A percentile compares a stretch with the other conserved stretches of the same genome.
Evolutionary conservation across 1,140 invertebrate species (phyloP).

Genomic region (Bombyx mandarina): DNA sequence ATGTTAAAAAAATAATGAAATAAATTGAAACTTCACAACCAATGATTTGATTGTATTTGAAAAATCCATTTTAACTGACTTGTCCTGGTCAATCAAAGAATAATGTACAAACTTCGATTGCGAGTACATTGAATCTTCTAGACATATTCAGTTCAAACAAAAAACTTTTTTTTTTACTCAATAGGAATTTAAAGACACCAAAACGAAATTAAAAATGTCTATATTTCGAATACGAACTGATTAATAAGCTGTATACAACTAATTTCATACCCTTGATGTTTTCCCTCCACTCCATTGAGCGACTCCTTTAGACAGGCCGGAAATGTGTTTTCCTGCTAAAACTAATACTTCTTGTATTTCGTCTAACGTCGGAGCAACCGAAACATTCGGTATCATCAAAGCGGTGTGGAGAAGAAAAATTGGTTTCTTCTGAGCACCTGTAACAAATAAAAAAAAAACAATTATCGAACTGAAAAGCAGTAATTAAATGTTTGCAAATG

Average conservation of each 20-base stretch:
- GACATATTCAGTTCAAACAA: too few species aligned
- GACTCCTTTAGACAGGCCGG: slow-evolving; percentile 90
- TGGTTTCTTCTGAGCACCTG: slow-evolving; percentile 52
- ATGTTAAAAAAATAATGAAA: too few species aligned
- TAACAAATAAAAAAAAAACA: slow-evolving; percentile 15
- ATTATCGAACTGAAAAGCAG: neutral
- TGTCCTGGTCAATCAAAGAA: too few species aligned
- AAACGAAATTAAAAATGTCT: too few species aligned
- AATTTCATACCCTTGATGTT: slow-evolving; percentile 47
- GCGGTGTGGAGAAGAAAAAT: slow-evolving; percentile 86
- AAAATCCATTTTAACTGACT: too few species aligned
- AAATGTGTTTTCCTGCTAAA: slow-evolving; percentile 86
- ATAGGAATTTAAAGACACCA: too few species aligned
- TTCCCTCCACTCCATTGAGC: slow-evolving; percentile 89
- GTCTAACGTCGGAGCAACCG: slow-evolving; percentile 89
- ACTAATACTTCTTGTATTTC: slow-evolving; percentile 93
- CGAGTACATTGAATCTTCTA: too few species aligned
- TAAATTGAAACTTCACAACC: too few species aligned
- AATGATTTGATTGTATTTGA: too few species aligned
- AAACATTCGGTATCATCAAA: slow-evolving; percentile 89
- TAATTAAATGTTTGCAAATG: neutral
- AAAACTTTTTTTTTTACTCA: too few species aligned
- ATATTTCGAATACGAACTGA: neutral
- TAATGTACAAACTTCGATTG: too few species aligned
- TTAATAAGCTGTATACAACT: slow-evolving; percentile 2